These are phyloP conservation scores for Camponotus fellah DNA, from an alignment of 2,888 invertebrate species.

Conservation along the genomic window DNA sequence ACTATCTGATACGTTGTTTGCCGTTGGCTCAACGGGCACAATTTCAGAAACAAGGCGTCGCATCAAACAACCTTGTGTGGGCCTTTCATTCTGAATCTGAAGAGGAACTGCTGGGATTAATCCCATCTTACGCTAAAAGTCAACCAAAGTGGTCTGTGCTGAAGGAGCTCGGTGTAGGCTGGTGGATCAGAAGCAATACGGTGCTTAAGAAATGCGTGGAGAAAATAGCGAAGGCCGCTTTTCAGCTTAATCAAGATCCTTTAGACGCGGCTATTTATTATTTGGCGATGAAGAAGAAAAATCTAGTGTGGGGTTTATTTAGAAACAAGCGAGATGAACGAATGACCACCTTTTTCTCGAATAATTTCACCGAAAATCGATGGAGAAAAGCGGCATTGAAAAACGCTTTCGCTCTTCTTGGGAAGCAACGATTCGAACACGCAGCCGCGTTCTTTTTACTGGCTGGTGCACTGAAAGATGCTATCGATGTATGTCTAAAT, in stretches of 20 bases:
- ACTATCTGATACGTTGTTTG: conserved; percentile 96
- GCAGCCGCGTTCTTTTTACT: conserved; percentile 99
- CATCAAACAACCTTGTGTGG: conserved; percentile 98
- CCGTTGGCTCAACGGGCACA: conserved; percentile 95
- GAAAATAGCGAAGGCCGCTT: conserved; percentile 97
- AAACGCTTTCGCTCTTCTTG: conserved; percentile 98
- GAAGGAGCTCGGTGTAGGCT: conserved; percentile 96
- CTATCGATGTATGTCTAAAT: conserved; percentile 96
- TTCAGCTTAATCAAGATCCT: conserved; percentile 96
- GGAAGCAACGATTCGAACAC: conserved; percentile 98
- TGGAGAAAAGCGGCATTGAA: conserved; percentile 99
- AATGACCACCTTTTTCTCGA: conserved; percentile 98
- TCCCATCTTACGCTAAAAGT: conserved; percentile 95
- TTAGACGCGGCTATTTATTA: conserved; percentile 99
- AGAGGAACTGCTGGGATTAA: conserved; percentile 95
- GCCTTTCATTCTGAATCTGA: conserved; percentile 99
- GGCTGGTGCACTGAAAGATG: conserved; percentile 97
- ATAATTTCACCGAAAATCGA: conserved; percentile 96
- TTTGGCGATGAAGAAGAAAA: conserved; percentile 99
- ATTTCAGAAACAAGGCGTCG: conserved; percentile 95
- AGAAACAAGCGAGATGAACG: conserved; percentile 94
- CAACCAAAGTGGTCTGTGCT: conserved; percentile 96
- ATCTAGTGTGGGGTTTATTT: conserved; percentile 97
- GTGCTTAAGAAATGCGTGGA: conserved; percentile 95
- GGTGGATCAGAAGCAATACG: conserved; percentile 97